Evolutionary conservation across 2,113 vertebrate genomes (phyloP), one percentile per base, ranked within the genome.

Genomic region (Epinephelus fuscoguttatus): DNA sequence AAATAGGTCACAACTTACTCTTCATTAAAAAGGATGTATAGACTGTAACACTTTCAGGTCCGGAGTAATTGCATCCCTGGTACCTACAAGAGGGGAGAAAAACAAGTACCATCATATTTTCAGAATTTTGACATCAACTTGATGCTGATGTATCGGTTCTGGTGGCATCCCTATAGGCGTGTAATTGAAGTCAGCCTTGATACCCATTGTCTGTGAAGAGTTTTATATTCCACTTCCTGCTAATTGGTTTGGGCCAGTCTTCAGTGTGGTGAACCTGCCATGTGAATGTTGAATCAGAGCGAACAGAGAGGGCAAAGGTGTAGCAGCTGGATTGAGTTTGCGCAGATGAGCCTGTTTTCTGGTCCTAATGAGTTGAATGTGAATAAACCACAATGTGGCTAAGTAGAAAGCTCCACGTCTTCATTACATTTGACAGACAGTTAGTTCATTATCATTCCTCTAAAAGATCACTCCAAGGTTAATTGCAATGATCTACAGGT

Each of bases 371-470:
- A 87, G 64, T 30, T 69, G 60, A 83, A 70, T 78, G 57, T 75
- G 17, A 81, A 89, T 52, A 77, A 84, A 84, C 15, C 9, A 40
- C 57, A 52, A 21, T 67, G 56, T 53, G 75, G 37, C 53, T 4
- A n/a, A 4, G 61, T 4, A n/a, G 30, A 57, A 52, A 61, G 56
- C 56, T 66, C 62, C 66, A 68, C 14, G 33, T 76, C 75, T 85
- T 75, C 66, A 74, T 88, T 87, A 76, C 84, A 33, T 55, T 78
- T 91, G 85, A 88, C 81, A 78, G 86, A 88, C 88, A 87, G 82
- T 53, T 2, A 27, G 42, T 84, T 91, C 85, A 88, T 92, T 89
- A 89, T 75, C 79, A 90, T 84, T 85, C 64, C 66, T 88, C 77
- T 66, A 45, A 81, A 72, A 64, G 52, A 73, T 79, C 76, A 84